Percentiles rank a stretch among this genome's conserved stretches.
Evolutionary conservation across 1,140 invertebrate genomes (phyloP).

Genomic region (Rhagoletis pomonella): DNA sequence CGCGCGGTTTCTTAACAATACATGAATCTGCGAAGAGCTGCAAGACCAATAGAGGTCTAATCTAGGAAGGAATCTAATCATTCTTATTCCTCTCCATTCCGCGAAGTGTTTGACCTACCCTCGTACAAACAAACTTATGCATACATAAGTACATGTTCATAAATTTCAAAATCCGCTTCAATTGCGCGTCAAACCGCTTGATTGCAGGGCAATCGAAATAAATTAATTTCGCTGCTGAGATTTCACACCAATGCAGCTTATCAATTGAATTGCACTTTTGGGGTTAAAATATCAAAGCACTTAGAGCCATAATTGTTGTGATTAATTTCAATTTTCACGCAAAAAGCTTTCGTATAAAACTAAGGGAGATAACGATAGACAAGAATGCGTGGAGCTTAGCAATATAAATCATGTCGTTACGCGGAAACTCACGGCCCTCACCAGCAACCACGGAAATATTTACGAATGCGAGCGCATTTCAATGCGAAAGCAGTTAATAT

Average conservation of each 20-base stretch:
- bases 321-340: slow-evolving; percentile 44
- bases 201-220: too few species aligned
- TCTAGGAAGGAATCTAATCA: too few species aligned
- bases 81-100: too few species aligned
- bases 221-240: too few species aligned
- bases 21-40: too few species aligned
- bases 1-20: too few species aligned
- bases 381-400: not conserved
- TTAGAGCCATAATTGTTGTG: not conserved
- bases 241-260: not conserved
- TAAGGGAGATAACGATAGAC: not conserved
- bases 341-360: not conserved
- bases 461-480: not conserved
- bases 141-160: too few species aligned
- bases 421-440: not conserved
- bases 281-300: not conserved
- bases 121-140: too few species aligned
- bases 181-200: too few species aligned
- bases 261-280: slow-evolving; percentile 7
- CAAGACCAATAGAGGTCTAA: too few species aligned
- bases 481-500: not conserved
- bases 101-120: too few species aligned
- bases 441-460: not conserved
- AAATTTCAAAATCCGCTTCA: too few species aligned
- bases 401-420: not conserved